Conservation (phyloP, 2,113 vertebrate genomes). For the Limanda limanda region DNA sequence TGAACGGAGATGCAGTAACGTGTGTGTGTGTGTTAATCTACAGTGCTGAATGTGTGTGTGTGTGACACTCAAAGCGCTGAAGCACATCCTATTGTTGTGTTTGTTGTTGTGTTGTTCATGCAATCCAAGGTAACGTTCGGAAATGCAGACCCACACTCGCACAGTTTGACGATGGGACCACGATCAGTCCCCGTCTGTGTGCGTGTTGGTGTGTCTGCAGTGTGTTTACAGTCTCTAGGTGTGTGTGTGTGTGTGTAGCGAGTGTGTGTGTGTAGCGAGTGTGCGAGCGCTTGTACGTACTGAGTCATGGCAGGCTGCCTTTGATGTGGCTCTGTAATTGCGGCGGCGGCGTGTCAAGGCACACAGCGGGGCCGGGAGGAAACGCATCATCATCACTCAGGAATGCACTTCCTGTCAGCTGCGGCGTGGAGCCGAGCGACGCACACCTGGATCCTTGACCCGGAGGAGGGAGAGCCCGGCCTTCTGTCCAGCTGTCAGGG, state of each 20-base stretch:
- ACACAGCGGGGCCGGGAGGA: constrained; percentile 56
- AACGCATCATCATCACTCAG: constrained; percentile 74
- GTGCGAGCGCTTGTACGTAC: constrained; percentile 21
- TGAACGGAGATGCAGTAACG: constrained; percentile 33
- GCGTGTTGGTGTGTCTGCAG: constrained; percentile 19
- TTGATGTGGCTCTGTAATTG: constrained; percentile 71
- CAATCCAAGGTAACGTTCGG: neutral
- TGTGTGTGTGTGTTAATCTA: constrained; percentile 21
- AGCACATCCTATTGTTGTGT: constrained; percentile 1
- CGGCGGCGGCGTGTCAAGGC: constrained; percentile 67
- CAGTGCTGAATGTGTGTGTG: constrained; percentile 22
- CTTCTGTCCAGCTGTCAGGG: constrained; percentile 32
- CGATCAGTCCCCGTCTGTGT: constrained; percentile 7
- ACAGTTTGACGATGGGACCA: neutral
- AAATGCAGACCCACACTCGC: neutral
- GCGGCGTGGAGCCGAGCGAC: constrained; percentile 27
- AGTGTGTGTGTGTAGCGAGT: constrained; percentile 17
- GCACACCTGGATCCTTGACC: constrained; percentile 70
- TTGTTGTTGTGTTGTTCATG: neutral
- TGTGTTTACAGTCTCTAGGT: constrained; percentile 29
- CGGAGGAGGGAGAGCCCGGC: neutral
- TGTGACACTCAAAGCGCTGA: too few relatives aligned
- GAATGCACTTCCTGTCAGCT: constrained; percentile 74
- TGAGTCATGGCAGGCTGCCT: constrained; percentile 70
- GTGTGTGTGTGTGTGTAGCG: constrained; percentile 25